Conservation (phyloP, 1,140 invertebrate species). For the Odontomachus brunneus region DNA sequence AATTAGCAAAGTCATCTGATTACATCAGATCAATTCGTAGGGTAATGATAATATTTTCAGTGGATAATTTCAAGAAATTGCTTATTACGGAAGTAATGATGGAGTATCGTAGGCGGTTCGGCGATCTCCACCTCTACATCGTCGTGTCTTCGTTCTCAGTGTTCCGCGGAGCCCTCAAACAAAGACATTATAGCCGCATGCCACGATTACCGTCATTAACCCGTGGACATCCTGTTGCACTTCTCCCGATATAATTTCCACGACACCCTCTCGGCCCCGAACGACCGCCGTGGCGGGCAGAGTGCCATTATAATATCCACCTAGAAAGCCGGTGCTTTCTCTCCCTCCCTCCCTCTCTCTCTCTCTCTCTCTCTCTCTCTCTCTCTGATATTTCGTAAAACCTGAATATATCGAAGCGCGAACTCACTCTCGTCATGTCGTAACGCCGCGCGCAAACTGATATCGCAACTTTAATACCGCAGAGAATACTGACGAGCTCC, state of each 20-base stretch:
- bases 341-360: too few species aligned
- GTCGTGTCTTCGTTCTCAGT: background rate
- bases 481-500: background rate
- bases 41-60: slow-evolving; percentile 3
- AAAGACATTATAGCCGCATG: slow-evolving; percentile 75
- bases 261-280: slow-evolving; percentile 50
- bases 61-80: slow-evolving; percentile 14
- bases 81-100: slow-evolving; percentile 21
- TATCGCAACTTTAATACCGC: slow-evolving; percentile 11
- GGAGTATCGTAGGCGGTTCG: slow-evolving; percentile 16
- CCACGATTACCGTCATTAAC: slow-evolving; percentile 75
- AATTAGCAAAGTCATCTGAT: background rate
- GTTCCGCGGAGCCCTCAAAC: slow-evolving; percentile 57
- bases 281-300: slow-evolving; percentile 21
- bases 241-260: slow-evolving; percentile 67
- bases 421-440: slow-evolving; percentile 1
- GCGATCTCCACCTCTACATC: slow-evolving; percentile 8
- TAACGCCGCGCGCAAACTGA: background rate
- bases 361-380: too few species aligned
- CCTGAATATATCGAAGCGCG: slow-evolving; percentile 30
- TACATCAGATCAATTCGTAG: background rate
- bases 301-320: slow-evolving; percentile 60
- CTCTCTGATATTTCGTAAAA: slow-evolving; percentile 11
- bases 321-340: slow-evolving; percentile 13
- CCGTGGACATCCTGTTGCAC: slow-evolving; percentile 70